phyloP scores from a whole-genome alignment of 2,113 vertebrate species.

The Falcunculus frontatus region DNA sequence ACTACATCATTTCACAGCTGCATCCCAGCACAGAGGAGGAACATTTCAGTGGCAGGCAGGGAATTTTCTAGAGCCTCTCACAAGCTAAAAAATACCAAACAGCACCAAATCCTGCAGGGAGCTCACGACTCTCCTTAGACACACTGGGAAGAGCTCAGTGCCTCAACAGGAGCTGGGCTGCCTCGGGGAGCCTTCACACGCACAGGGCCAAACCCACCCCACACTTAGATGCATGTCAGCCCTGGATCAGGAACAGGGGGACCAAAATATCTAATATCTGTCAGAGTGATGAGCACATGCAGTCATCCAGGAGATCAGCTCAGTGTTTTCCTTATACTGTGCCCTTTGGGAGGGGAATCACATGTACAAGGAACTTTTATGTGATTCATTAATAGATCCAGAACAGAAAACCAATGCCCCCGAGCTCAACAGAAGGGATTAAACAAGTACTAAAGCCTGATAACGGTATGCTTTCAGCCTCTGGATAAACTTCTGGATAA shows the following conservation, averaged over 20 bases:
- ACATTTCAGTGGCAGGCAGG: neutral
- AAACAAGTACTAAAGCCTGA: neutral
- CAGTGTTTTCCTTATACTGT: neutral
- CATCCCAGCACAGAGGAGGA: neutral
- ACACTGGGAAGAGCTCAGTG: neutral
- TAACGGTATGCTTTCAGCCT: neutral
- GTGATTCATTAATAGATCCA: neutral
- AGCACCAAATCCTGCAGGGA: neutral
- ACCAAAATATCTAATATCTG: accelerated
- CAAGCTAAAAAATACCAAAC: neutral
- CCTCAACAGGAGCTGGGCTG: neutral
- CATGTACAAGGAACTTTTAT: neutral
- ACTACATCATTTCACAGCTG: neutral
- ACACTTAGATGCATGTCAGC: neutral
- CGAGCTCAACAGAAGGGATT: neutral
- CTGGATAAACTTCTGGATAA: neutral
- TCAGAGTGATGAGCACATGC: neutral
- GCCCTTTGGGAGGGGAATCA: neutral
- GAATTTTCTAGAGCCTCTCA: neutral
- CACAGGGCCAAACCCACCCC: neutral
- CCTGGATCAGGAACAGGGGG: neutral
- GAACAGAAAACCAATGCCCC: neutral
- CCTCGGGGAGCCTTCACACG: neutral
- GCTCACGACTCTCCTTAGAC: neutral
- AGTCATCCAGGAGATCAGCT: neutral